Percentiles rank a stretch among this genome's conserved stretches.
These are phyloP conservation scores for Bufo bufo DNA, from an alignment of 2,113 vertebrate genomes.

Conservation along the genomic window DNA sequence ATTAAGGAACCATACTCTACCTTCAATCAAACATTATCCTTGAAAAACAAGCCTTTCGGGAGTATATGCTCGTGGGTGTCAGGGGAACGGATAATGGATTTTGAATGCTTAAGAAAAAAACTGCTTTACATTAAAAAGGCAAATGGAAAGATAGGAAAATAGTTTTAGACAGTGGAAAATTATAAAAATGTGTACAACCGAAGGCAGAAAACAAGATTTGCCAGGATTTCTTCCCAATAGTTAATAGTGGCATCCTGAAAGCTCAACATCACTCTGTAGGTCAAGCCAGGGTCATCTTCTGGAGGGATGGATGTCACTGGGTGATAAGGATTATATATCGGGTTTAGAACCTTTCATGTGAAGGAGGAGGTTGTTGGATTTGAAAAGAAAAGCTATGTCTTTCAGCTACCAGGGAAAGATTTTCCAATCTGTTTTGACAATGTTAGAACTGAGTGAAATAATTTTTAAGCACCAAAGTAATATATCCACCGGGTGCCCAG, in stretches of 20 bases:
- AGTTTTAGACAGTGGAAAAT: slow-evolving; percentile 57
- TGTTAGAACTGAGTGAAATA: neutral
- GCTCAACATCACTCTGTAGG: slow-evolving; percentile 27
- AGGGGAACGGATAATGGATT: slow-evolving; percentile 59
- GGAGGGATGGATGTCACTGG: slow-evolving; percentile 46
- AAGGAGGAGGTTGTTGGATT: slow-evolving; percentile 18
- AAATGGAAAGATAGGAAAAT: slow-evolving; percentile 59
- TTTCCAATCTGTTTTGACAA: neutral
- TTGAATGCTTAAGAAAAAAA: slow-evolving; percentile 52
- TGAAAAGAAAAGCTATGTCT: slow-evolving; percentile 26
- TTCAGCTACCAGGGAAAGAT: slow-evolving; percentile 7
- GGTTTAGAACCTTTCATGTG: slow-evolving; percentile 40
- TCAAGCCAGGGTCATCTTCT: slow-evolving; percentile 37
- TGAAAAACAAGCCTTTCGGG: slow-evolving; percentile 60
- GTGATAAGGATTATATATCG: slow-evolving; percentile 54
- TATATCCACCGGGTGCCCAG: neutral
- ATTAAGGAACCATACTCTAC: slow-evolving; percentile 60
- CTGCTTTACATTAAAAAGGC: slow-evolving; percentile 59
- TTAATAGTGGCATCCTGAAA: slow-evolving; percentile 41
- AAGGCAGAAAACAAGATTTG: slow-evolving; percentile 49
- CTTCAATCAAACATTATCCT: slow-evolving; percentile 62
- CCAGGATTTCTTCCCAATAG: slow-evolving; percentile 23
- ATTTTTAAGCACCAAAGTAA: neutral
- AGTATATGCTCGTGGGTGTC: slow-evolving; percentile 48
- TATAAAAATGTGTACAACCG: slow-evolving; percentile 51